Conservation (phyloP, 2,113 vertebrate species). For the Merops nubicus region DNA sequence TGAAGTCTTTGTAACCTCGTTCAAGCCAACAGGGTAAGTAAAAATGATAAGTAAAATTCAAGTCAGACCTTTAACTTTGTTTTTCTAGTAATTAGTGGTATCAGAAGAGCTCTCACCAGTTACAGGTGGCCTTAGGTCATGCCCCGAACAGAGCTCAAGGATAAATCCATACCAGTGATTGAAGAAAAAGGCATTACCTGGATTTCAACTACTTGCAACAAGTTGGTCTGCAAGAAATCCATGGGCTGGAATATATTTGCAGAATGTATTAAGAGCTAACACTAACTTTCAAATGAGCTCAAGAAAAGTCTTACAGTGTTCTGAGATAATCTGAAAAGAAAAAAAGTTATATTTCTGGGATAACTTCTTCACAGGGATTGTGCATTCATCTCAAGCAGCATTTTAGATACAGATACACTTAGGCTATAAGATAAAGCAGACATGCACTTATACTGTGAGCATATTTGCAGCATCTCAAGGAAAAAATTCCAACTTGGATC, state of each 20-base stretch:
- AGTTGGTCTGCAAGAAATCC: background rate
- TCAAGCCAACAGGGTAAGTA: background rate
- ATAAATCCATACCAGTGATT: background rate
- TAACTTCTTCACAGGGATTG: background rate
- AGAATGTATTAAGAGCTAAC: background rate
- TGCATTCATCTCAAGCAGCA: background rate
- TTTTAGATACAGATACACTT: background rate
- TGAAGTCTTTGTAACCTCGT: background rate
- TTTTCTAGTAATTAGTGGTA: background rate
- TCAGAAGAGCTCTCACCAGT: background rate
- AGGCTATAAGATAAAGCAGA: background rate
- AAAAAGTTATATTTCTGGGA: background rate
- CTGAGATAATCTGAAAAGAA: background rate
- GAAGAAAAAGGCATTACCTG: background rate
- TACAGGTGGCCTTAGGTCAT: background rate
- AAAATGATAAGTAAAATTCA: background rate
- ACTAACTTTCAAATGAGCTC: background rate
- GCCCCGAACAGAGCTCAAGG: background rate
- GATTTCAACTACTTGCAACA: background rate
- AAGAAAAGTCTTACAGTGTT: background rate
- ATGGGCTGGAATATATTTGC: background rate
- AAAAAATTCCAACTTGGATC: background rate
- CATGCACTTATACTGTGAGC: fast-evolving
- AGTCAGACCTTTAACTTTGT: background rate
- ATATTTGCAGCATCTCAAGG: background rate